Evolutionary conservation across 1,140 invertebrate genomes (phyloP).

Genomic region (Drosophila pruinosa): DNA sequence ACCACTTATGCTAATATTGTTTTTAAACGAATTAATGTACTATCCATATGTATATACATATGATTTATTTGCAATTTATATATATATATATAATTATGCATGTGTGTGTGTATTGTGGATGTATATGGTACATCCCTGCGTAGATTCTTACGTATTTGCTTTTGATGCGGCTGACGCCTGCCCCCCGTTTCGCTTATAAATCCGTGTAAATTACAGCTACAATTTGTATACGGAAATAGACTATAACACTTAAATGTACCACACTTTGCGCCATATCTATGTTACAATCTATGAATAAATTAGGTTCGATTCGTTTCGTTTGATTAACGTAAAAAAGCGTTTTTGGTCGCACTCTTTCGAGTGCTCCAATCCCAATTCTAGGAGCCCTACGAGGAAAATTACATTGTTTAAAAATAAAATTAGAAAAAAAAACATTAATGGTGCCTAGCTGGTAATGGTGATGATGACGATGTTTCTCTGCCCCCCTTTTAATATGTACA

Average conservation of each 20-base stretch:
- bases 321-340: slow-evolving; percentile 66
- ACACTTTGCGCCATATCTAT: slow-evolving; percentile 51
- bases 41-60: slow-evolving; percentile 39
- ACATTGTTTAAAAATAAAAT: slow-evolving; percentile 42
- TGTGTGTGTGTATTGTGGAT: slow-evolving; percentile 20
- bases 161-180: slow-evolving; percentile 25
- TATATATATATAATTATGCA: slow-evolving; percentile 10
- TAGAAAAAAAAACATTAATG: slow-evolving; percentile 38
- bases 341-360: slow-evolving; percentile 19
- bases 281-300: slow-evolving; percentile 73
- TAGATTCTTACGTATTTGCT: slow-evolving; percentile 61
- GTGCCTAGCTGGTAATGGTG: slow-evolving; percentile 55
- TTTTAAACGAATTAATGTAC: slow-evolving; percentile 49
- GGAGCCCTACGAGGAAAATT: slow-evolving; percentile 44
- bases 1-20: slow-evolving; percentile 60
- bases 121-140: slow-evolving; percentile 44
- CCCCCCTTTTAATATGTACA: slow-evolving; percentile 27
- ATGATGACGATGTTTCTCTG: slow-evolving; percentile 26
- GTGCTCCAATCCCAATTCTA: slow-evolving; percentile 28
- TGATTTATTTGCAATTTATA: slow-evolving; percentile 22
- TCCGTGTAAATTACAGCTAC: slow-evolving; percentile 60
- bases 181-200: slow-evolving; percentile 32
- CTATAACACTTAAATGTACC: slow-evolving; percentile 71
- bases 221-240: slow-evolving; percentile 64
- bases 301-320: slow-evolving; percentile 60